Evolutionary conservation across 1,140 invertebrate genomes (phyloP).

Genomic region (Leptinotarsa texana): DNA sequence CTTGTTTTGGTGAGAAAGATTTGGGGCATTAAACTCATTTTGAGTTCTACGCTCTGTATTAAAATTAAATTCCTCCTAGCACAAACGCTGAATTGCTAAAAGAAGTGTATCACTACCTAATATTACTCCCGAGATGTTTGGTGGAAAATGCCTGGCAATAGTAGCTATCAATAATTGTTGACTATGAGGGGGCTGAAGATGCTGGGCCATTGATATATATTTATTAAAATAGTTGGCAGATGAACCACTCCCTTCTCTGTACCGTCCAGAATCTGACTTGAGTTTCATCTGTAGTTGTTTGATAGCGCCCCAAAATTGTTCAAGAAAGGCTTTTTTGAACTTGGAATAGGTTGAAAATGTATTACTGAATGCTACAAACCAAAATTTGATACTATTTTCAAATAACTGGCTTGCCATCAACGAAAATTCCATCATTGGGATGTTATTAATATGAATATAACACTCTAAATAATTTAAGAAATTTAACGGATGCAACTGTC

Average conservation of each 20-base stretch:
- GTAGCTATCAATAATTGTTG: conserved; percentile 2
- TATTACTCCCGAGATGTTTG: not conserved
- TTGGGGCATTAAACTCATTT: not conserved
- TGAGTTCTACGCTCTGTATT: not conserved
- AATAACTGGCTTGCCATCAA: not conserved
- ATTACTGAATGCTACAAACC: not conserved
- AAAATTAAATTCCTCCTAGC: not conserved
- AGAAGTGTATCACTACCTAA: not conserved
- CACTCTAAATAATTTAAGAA: no score
- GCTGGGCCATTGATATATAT: not conserved
- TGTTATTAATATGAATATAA: no score
- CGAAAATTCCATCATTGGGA: not conserved
- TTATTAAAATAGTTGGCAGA: not conserved
- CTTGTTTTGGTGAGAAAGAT: not conserved
- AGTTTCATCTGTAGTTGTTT: not conserved
- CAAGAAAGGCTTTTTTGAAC: not conserved
- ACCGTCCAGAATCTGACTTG: not conserved
- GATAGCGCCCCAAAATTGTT: not conserved
- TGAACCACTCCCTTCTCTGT: not conserved
- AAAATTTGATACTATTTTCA: no score
- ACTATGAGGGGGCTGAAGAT: not conserved
- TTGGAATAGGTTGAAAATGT: not conserved
- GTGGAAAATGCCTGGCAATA: not conserved
- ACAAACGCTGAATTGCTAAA: not conserved
- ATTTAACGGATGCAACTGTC: no score